Conservation (phyloP, 2,888 invertebrate species). For the Ypsolopha scabrella region DNA sequence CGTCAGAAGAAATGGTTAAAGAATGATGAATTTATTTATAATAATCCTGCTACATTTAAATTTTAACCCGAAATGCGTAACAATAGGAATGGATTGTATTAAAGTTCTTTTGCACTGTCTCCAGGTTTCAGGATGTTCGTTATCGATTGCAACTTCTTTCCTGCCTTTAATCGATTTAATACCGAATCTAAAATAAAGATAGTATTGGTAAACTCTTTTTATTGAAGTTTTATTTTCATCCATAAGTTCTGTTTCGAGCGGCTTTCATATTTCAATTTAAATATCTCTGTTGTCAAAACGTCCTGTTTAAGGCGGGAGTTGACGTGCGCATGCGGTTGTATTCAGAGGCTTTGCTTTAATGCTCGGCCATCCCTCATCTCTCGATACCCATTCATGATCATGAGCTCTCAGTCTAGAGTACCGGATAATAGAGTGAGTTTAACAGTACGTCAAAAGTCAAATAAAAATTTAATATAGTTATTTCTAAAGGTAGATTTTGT, state of each 20-base stretch:
- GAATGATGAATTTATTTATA: constrained; percentile 44
- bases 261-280: constrained; percentile 59
- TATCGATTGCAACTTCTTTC: not conserved
- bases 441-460: too few species aligned
- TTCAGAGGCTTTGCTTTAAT: constrained; percentile 24
- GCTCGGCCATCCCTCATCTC: constrained; percentile 55
- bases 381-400: constrained; percentile 42
- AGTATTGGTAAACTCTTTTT: not conserved
- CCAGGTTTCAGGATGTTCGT: not conserved
- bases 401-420: constrained; percentile 24
- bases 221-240: not conserved
- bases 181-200: too few species aligned
- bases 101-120: not conserved
- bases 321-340: constrained; percentile 33
- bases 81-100: not conserved
- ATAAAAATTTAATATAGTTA: too few species aligned
- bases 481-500: too few species aligned
- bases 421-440: not conserved
- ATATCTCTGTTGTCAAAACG: constrained; percentile 60
- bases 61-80: constrained; percentile 3
- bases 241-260: constrained; percentile 5
- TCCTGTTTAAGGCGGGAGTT: constrained; percentile 33
- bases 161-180: not conserved
- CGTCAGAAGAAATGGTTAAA: constrained; percentile 34
- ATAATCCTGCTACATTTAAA: constrained; percentile 17